Evolutionary conservation across 2,797 vertebrate genomes (phyloP).

Genomic region (Tragelaphus eurycerus): DNA sequence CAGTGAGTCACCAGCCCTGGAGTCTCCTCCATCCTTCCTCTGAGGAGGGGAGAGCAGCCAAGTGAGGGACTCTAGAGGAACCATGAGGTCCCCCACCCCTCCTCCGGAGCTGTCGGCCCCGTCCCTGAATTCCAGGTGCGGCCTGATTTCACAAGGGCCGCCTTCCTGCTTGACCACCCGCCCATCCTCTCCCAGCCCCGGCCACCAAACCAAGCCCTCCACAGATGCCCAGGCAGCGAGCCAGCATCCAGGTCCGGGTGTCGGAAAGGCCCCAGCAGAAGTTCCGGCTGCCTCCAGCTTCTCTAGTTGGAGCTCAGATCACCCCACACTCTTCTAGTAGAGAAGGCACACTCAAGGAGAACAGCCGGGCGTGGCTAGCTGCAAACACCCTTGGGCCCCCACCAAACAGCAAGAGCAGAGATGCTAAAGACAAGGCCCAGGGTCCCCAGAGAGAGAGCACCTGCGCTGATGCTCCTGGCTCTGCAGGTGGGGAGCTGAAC

Average conservation of each 20-base stretch:
- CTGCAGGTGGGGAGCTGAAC: no score
- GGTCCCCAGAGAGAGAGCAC: background rate
- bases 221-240: fast-evolving
- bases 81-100: fast-evolving
- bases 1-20: background rate
- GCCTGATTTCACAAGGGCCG: background rate
- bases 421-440: no score
- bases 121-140: background rate
- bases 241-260: fast-evolving
- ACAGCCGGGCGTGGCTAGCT: fast-evolving
- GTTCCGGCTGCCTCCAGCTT: background rate
- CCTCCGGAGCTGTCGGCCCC: background rate
- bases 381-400: background rate
- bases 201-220: background rate
- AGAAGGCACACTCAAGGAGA: background rate
- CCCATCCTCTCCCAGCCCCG: background rate
- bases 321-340: background rate
- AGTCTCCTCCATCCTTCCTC: background rate
- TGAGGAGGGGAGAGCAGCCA: background rate
- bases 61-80: background rate
- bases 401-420: background rate
- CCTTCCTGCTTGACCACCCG: background rate
- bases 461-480: fast-evolving
- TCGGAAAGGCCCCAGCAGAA: background rate
- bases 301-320: background rate